Conservation (phyloP, 92 coral and sea anemone genomes). For the Parazoanthus swiftii region DNA sequence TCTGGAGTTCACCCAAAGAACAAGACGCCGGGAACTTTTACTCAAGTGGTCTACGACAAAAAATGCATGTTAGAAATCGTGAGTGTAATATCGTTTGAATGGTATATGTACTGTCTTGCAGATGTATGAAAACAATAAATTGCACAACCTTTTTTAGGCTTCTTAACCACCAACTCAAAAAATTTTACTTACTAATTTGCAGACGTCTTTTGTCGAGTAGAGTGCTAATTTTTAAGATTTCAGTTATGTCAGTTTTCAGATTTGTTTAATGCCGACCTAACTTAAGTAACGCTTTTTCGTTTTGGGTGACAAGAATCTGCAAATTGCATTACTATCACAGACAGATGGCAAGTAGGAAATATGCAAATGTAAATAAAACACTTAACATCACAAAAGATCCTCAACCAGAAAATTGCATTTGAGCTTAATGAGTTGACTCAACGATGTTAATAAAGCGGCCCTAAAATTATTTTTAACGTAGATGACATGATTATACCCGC, state of each 20-base stretch:
- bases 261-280: background rate
- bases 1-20: slow-evolving; percentile 94
- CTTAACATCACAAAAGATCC: background rate
- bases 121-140: no score
- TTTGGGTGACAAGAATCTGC: slow-evolving; percentile 10
- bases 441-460: background rate
- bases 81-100: slow-evolving; percentile 14
- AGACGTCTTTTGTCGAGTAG: background rate
- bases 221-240: background rate
- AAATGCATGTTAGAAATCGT: slow-evolving; percentile 86
- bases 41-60: slow-evolving; percentile 94
- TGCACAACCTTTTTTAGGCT: background rate
- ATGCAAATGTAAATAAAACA: background rate
- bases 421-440: no score
- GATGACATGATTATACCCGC: no score
- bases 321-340: background rate
- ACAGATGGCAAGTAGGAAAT: background rate
- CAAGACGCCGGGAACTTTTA: slow-evolving; percentile 97
- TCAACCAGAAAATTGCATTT: background rate
- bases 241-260: background rate
- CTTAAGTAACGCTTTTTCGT: background rate
- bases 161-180: background rate
- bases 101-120: background rate
- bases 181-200: background rate
- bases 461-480: background rate